Evolutionary conservation across 2,888 invertebrate species (phyloP), one percentile per base, ranked within the genome.

Genomic region (Formica aserva): DNA sequence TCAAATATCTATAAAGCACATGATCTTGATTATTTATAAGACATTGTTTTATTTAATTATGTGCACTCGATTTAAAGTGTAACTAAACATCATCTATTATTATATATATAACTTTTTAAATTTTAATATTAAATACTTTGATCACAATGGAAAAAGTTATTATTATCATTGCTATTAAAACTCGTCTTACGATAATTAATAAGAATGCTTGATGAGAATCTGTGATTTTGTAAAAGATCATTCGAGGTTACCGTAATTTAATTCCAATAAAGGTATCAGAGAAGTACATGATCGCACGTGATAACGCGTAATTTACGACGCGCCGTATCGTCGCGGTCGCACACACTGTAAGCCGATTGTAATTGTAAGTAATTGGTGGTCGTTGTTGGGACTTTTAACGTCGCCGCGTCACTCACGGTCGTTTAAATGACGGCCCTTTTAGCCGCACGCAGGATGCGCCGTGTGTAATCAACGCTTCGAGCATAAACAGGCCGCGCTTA

Each of bases 301-400:
- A 66, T 66, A 52, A 35, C 35, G 55, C 38, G 38, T 29, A 55
- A 66, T 76, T 65, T 65, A 18, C 35, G 35, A 32, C 76, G 45
- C 32, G 48, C 62, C 18, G 1, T 32, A 48, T 65, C 22, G 35
- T 65, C 48, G n/a, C 66, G 26, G 66, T 11, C 38, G 38, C 26
- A n/a, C 52, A 22, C 35, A 52, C 52, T 26, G 66, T 52, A 52
- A 76, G 52, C 8, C 67, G 52, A 66, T 77, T 77, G 55, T 66
- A 77, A 77, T 77, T 77, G 66, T 66, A 55, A 66, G 66, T 77
- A 77, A 77, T 77, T 77, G 67, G 26, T 55, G 66, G 26, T 48
- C 52, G 35, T 76, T 65, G 52, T 55, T 62, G 29, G 52, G 55
- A 77, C 26, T 55, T 66, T 55, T 67, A 41, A 55, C 29, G 66